A percentile compares a stretch with the other conserved stretches of the same genome.
Evolutionary conservation across 2,888 invertebrate genomes (phyloP).

Genomic region (Horisme vitalbata): DNA sequence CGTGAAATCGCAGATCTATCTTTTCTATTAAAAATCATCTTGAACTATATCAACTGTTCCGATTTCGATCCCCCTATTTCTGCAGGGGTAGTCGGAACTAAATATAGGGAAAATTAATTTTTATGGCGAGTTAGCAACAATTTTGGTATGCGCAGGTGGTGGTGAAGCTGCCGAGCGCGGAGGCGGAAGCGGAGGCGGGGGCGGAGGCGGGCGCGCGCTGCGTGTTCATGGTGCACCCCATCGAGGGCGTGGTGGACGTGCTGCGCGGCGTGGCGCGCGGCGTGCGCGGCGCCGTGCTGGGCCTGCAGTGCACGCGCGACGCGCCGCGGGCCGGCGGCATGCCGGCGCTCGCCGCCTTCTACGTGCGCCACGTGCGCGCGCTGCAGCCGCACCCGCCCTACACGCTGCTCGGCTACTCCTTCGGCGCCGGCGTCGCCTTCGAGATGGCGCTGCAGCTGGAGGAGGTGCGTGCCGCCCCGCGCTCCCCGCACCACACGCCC

Average conservation of each 20-base stretch:
- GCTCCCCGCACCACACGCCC: no score
- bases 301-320: constrained; percentile 91
- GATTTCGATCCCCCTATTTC: no score
- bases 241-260: constrained; percentile 92
- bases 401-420: constrained; percentile 96
- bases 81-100: no score
- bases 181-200: constrained; percentile 56
- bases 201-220: constrained; percentile 84
- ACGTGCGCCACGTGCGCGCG: constrained; percentile 87
- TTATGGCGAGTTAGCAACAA: background rate
- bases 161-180: constrained; percentile 84
- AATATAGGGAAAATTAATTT: no score
- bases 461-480: constrained; percentile 60
- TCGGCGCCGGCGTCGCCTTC: constrained; percentile 96
- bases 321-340: constrained; percentile 88
- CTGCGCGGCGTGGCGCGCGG: constrained; percentile 88
- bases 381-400: constrained; percentile 93
- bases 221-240: constrained; percentile 91
- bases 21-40: no score
- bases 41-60: no score
- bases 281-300: constrained; percentile 90
- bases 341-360: constrained; percentile 87
- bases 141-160: constrained; percentile 74
- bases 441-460: constrained; percentile 96
- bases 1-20: no score